These are phyloP conservation scores for Brachyptera putata DNA, from an alignment of 2,888 invertebrate genomes.

Conservation along the genomic window DNA sequence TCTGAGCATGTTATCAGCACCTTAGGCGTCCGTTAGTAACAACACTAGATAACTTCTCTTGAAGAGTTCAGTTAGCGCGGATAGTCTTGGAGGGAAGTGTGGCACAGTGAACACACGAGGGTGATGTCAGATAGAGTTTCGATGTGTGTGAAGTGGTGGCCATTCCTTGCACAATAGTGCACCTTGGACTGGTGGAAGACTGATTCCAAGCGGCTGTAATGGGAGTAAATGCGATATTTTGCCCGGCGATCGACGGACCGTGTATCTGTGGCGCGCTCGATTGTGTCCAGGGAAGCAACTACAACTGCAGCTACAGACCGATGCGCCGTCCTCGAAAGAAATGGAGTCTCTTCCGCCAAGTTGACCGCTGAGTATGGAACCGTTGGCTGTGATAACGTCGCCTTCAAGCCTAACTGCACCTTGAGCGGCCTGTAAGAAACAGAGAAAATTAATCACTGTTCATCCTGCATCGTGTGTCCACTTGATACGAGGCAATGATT, in stretches of 20 bases:
- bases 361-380: constrained; percentile 76
- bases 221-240: constrained; percentile 52
- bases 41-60: constrained; percentile 1
- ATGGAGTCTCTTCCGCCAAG: constrained; percentile 38
- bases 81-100: background rate
- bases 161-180: constrained; percentile 32
- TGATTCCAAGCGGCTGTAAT: constrained; percentile 43
- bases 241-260: constrained; percentile 51
- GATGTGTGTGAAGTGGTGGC: constrained; percentile 43
- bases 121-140: constrained; percentile 44
- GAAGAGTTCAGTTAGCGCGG: background rate
- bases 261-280: constrained; percentile 47
- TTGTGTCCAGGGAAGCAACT: constrained; percentile 44
- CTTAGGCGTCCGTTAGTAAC: no score
- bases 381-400: constrained; percentile 93
- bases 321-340: constrained; percentile 44
- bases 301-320: constrained; percentile 49
- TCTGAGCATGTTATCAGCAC: constrained; percentile 26
- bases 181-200: constrained; percentile 30
- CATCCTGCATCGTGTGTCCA: no score
- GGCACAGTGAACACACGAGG: constrained; percentile 14
- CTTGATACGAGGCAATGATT: no score
- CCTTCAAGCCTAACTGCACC: constrained; percentile 94
- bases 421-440: constrained; percentile 77
- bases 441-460: no score